Evolutionary conservation across 2,888 invertebrate species (phyloP), one percentile per base, ranked within the genome.

Genomic region (Tryphoninae sp.): DNA sequence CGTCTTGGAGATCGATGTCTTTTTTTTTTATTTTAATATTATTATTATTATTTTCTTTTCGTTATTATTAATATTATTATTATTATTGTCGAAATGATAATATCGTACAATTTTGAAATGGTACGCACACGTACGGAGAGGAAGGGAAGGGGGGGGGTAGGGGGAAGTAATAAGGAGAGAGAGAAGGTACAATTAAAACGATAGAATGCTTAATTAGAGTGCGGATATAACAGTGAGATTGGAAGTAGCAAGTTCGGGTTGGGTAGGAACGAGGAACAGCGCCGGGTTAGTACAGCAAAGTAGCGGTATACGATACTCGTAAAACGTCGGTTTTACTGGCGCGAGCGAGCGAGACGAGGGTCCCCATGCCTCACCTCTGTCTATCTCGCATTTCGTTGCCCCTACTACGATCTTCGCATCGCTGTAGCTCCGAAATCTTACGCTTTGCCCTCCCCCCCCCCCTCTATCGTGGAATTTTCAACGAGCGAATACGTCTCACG

Each of bases 161-260:
- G 80, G 6, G 4, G 33, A 26, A 68, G 71, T 78, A 82, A 83
- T 83, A 84, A 83, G 76, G 81, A 83, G 78, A 81, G 33, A 19
- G 62, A 26, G 19, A 51, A 64, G 84, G 85, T 87, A 86, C 87
- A 88, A 89, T 89, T 89, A 87, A 87, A 89, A 87, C 86, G 85
- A 88, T 87, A 88, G 88, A 89, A 89, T 89, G 86, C 88, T 89
- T 89, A 88, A 89, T 89, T 89, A 89, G 87, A 86, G 87, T 86
- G 76, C 67, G 16, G 76, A 80, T 65, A 33, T 68, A 77, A 61
- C 61, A 51, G 13, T 49, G 40, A 74, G 73, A 62, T 62, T 74
- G 65, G 59, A 74, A 81, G 67, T 64, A 49, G 76, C 78, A 62
- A 67, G 72, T 77, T 80, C 62, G 61, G 75, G 64, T 33, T 33